Conservation (phyloP, 2,113 vertebrate genomes). For the Sapayoa aenigma region DNA sequence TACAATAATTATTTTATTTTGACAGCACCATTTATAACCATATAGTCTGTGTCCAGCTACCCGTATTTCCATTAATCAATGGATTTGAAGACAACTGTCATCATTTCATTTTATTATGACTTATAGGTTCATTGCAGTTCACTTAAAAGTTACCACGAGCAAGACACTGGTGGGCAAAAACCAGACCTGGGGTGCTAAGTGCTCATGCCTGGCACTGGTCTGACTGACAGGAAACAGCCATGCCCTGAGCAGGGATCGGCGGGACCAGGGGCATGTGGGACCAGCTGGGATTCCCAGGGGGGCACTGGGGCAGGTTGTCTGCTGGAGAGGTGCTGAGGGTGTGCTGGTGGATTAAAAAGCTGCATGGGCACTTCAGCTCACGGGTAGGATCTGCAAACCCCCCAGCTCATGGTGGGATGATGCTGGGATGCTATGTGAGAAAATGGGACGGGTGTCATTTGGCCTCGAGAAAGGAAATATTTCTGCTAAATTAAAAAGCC, state of each 20-base stretch:
- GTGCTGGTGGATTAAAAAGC: neutral
- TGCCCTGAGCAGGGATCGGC: neutral
- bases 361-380: fast-evolving
- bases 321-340: neutral
- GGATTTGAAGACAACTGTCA: slow-evolving; percentile 74
- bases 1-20: slow-evolving; percentile 80
- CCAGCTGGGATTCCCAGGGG: neutral
- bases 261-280: fast-evolving
- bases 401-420: fast-evolving
- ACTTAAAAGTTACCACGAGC: slow-evolving; percentile 29
- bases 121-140: slow-evolving; percentile 71
- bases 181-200: neutral
- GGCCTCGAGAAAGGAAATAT: neutral
- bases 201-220: fast-evolving
- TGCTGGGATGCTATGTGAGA: neutral
- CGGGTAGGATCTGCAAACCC: neutral
- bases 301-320: neutral
- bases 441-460: neutral
- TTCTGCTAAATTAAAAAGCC: neutral
- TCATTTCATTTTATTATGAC: slow-evolving; percentile 74
- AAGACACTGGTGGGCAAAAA: neutral
- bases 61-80: slow-evolving; percentile 79
- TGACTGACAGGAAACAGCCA: neutral
- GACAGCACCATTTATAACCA: slow-evolving; percentile 81
- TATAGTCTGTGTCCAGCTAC: slow-evolving; percentile 77